phyloP scores from a whole-genome alignment of 2,888 invertebrate genomes.

The Spialia ferax region DNA sequence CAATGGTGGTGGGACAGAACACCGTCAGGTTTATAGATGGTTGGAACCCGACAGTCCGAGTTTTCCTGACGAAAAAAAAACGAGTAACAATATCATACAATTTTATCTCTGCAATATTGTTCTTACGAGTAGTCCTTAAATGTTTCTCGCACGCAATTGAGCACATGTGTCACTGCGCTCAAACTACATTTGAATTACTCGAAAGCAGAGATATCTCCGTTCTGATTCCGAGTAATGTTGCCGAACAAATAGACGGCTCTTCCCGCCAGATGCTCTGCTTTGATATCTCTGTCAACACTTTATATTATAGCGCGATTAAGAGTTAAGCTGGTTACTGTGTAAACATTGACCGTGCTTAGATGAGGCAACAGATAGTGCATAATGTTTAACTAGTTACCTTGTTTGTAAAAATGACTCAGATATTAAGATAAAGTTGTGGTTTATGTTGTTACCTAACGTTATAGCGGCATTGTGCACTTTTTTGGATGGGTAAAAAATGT shows the following conservation, averaged over 20 bases:
- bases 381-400: neutral
- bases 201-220: constrained; percentile 24
- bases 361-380: constrained; percentile 23
- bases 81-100: neutral
- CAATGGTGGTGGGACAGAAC: too few relatives aligned
- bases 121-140: constrained; percentile 11
- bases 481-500: too few relatives aligned
- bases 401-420: neutral
- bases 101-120: constrained; percentile 6
- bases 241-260: constrained; percentile 18
- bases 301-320: constrained; percentile 24
- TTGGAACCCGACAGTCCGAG: too few relatives aligned
- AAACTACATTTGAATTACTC: constrained; percentile 26
- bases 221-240: neutral
- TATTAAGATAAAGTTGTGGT: neutral
- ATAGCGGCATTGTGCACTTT: too few relatives aligned
- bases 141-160: constrained; percentile 8
- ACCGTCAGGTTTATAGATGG: too few relatives aligned
- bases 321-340: constrained; percentile 17
- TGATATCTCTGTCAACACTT: constrained; percentile 28
- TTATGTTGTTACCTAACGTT: too few relatives aligned
- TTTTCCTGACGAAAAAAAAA: too few relatives aligned
- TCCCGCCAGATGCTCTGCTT: constrained; percentile 24
- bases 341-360: constrained; percentile 6
- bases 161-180: constrained; percentile 7